Evolutionary conservation across 1,140 invertebrate genomes (phyloP).

Genomic region (Manduca sexta): DNA sequence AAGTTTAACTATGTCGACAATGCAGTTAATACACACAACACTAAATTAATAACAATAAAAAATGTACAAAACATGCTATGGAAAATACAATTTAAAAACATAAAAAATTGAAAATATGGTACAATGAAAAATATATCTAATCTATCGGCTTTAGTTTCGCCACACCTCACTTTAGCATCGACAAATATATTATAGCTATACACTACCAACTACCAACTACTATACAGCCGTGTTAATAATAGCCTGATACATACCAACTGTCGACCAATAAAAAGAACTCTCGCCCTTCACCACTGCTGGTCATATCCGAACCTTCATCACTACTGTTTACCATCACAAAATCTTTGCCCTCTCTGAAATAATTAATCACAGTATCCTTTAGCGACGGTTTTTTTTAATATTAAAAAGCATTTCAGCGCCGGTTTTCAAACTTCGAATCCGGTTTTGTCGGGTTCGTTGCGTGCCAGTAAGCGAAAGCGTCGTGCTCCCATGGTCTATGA

Average conservation of each 20-base stretch:
- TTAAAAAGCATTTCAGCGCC: constrained; percentile 5
- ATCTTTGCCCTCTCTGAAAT: constrained; percentile 59
- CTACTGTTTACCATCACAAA: constrained; percentile 56
- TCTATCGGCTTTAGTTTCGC: constrained; percentile 2
- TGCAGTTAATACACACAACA: too few species aligned
- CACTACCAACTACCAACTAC: neutral
- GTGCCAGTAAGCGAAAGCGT: constrained; percentile 20
- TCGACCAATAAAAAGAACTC: constrained; percentile 51
- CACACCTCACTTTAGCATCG: neutral
- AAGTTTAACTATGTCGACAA: neutral
- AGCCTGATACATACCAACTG: constrained; percentile 55
- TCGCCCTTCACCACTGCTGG: constrained; percentile 38
- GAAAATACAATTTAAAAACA: too few species aligned
- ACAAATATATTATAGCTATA: neutral
- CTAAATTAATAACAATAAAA: too few species aligned
- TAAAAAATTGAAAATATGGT: too few species aligned
- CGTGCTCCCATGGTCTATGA: constrained; percentile 7
- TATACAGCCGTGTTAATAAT: constrained; percentile 10
- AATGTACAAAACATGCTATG: too few species aligned
- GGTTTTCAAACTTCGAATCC: neutral
- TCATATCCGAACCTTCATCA: constrained; percentile 45
- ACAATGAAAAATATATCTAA: too few species aligned
- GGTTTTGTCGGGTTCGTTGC: constrained; percentile 8
- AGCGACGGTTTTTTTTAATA: constrained; percentile 8
- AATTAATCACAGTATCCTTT: constrained; percentile 29